Conservation (phyloP, 2,888 invertebrate species). For the Trimorus sp. region DNA sequence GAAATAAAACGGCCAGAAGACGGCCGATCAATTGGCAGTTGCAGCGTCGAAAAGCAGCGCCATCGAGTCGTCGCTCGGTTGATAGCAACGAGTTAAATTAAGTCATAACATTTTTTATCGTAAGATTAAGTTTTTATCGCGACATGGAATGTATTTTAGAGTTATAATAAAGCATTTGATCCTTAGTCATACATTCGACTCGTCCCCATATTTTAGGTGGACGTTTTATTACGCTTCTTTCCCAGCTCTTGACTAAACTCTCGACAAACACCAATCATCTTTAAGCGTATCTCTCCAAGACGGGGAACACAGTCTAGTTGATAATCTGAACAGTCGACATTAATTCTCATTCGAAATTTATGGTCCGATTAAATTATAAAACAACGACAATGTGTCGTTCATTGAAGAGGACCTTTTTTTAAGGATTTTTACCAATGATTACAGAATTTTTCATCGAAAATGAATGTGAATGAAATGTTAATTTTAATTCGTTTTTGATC, state of each 20-base stretch:
- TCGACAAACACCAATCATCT: conserved; percentile 56
- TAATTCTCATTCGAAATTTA: conserved; percentile 20
- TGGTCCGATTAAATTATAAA: conserved; percentile 4
- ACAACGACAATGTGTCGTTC: not conserved
- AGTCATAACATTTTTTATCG: conserved; percentile 22
- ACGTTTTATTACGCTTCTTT: conserved; percentile 56
- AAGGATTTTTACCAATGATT: too few relatives aligned
- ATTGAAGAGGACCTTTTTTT: too few relatives aligned
- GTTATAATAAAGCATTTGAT: conserved; percentile 50
- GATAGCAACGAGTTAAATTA: conserved; percentile 14
- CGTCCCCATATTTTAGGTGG: conserved; percentile 41
- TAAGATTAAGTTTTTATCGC: conserved; percentile 49
- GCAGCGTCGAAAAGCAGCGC: not conserved
- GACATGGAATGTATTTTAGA: conserved; percentile 38
- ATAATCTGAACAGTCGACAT: conserved; percentile 39
- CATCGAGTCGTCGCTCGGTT: not conserved
- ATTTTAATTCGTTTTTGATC: too few relatives aligned
- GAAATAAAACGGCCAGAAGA: not conserved
- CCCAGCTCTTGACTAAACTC: conserved; percentile 44
- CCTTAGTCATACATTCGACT: conserved; percentile 41
- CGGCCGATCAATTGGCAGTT: not conserved
- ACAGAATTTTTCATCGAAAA: too few relatives aligned
- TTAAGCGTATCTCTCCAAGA: conserved; percentile 44
- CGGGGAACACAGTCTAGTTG: conserved; percentile 28
- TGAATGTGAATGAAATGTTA: too few relatives aligned